Evolutionary conservation across 2,113 vertebrate genomes (phyloP).

Genomic region (Cichladusa arquata): DNA sequence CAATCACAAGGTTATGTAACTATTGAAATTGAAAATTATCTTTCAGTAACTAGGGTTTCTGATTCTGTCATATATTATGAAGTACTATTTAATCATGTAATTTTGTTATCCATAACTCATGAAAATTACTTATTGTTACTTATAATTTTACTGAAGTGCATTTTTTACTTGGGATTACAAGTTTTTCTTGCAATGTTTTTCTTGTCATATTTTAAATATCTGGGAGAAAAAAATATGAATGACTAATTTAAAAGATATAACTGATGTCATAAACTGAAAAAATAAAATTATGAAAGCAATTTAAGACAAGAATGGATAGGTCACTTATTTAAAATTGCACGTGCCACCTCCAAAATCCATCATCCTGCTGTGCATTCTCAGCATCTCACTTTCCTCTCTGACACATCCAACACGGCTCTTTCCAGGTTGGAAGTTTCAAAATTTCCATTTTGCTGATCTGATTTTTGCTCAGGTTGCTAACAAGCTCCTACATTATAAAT

Average conservation of each 20-base stretch:
- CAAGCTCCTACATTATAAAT: neutral
- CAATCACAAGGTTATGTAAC: neutral
- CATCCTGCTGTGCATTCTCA: neutral
- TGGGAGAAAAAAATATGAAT: neutral
- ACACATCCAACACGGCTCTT: fast-evolving
- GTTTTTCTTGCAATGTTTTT: neutral
- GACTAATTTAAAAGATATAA: neutral
- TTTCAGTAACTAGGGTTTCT: slow-evolving; percentile 14
- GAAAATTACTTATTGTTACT: slow-evolving; percentile 44
- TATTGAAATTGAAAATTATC: neutral
- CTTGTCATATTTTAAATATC: neutral
- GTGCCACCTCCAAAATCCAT: neutral
- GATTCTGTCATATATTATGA: slow-evolving; percentile 39
- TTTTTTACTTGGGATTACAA: neutral
- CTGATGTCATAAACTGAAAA: neutral
- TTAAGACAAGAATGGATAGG: neutral
- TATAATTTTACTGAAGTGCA: neutral
- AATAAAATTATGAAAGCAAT: neutral
- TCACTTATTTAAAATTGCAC: neutral
- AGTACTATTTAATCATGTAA: slow-evolving; percentile 39
- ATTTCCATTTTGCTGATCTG: neutral
- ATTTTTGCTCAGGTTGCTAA: neutral
- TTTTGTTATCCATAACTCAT: slow-evolving; percentile 51
- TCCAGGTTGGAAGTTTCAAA: fast-evolving
- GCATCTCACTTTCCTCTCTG: neutral